These are phyloP conservation scores for Yponomeuta sedellus DNA, from an alignment of 2,888 invertebrate species.

Conservation along the genomic window DNA sequence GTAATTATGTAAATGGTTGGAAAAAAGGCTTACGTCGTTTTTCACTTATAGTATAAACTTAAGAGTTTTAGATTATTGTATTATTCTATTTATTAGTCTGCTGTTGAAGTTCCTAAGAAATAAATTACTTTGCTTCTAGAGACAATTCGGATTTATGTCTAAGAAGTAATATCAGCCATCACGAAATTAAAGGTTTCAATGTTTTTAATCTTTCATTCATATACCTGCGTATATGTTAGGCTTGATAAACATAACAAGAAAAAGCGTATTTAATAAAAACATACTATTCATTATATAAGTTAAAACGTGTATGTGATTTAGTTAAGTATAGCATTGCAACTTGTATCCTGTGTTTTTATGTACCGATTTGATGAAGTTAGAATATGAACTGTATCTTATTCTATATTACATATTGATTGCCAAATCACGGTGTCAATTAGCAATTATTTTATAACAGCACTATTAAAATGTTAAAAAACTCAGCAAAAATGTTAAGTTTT, in stretches of 20 bases:
- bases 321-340: neutral
- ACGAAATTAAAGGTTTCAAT: neutral
- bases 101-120: constrained; percentile 7
- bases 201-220: neutral
- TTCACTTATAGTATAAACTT: no score
- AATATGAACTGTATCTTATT: no score
- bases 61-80: neutral
- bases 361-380: neutral
- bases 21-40: no score
- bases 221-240: no score
- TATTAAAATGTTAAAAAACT: neutral
- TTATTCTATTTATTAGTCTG: neutral
- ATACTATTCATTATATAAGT: no score
- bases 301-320: neutral
- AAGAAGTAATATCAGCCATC: neutral
- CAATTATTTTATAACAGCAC: neutral
- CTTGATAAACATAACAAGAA: no score
- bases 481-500: neutral
- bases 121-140: neutral
- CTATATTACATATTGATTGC: neutral
- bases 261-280: no score
- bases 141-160: neutral
- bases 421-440: neutral
- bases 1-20: no score
- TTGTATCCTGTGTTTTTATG: neutral